phyloP scores from a whole-genome alignment of 2,888 invertebrate species.

The Xylota segnis region DNA sequence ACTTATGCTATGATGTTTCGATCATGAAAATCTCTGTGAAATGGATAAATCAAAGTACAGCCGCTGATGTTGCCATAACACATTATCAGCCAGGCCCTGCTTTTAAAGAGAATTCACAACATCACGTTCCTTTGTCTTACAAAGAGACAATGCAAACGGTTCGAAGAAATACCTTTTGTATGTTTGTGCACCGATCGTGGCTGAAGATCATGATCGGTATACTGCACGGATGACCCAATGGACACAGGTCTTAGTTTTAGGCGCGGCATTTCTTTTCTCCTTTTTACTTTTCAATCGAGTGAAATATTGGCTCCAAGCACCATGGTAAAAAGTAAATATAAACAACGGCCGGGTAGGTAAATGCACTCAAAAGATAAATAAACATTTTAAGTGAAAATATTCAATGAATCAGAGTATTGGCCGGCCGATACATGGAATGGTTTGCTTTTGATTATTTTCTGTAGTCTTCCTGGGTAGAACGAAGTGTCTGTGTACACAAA shows the following conservation, averaged over 20 bases:
- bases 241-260: conserved; percentile 56
- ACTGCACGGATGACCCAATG: conserved; percentile 72
- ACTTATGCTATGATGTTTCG: background rate
- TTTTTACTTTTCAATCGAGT: conserved; percentile 42
- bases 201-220: conserved; percentile 66
- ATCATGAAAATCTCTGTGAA: background rate
- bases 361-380: conserved; percentile 68
- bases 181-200: conserved; percentile 61
- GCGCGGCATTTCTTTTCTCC: conserved; percentile 51
- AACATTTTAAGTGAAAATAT: conserved; percentile 54
- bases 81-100: background rate
- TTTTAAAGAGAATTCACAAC: conserved; percentile 39
- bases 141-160: conserved; percentile 49
- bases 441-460: conserved; percentile 28
- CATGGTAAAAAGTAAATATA: conserved; percentile 37
- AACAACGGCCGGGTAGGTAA: conserved; percentile 62
- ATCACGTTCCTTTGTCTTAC: conserved; percentile 61
- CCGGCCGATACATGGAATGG: conserved; percentile 13
- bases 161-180: conserved; percentile 55
- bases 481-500: background rate
- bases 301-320: conserved; percentile 22
- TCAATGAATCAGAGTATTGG: conserved; percentile 47
- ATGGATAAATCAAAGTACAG: conserved; percentile 15
- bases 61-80: conserved; percentile 28
- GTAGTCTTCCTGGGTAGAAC: conserved; percentile 16